Conservation (phyloP, 2,888 invertebrate species). For the Chymomyza caudatula region DNA sequence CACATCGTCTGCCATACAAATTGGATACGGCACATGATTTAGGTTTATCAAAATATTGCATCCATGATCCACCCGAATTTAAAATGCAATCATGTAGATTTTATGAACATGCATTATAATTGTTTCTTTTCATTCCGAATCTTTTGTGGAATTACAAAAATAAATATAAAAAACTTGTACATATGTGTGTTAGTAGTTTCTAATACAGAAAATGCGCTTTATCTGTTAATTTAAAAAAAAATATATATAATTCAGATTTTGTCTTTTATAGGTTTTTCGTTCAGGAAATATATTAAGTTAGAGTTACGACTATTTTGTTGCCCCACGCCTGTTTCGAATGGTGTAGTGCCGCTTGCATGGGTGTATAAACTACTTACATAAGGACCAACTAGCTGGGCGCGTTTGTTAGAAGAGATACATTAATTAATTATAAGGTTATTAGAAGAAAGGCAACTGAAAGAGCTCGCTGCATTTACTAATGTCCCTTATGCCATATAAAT, state of each 20-base stretch:
- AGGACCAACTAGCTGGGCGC: not conserved
- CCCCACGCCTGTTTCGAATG: not conserved
- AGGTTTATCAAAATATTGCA: not conserved
- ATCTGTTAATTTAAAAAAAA: conserved; percentile 13
- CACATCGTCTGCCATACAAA: no score
- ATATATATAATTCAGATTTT: conserved; percentile 19
- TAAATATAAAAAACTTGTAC: conserved; percentile 70
- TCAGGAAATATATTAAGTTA: not conserved
- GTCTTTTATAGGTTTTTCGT: conserved; percentile 5
- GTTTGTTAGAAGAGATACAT: not conserved
- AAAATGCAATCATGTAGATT: not conserved
- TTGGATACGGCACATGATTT: no score
- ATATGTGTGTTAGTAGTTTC: conserved; percentile 61
- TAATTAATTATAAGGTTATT: not conserved
- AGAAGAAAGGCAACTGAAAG: conserved; percentile 30
- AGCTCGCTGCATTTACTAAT: conserved; percentile 6
- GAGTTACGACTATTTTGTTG: not conserved
- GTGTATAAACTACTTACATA: not conserved
- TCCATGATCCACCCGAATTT: not conserved
- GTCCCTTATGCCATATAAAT: not conserved
- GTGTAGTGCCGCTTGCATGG: not conserved
- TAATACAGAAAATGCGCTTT: conserved; percentile 68
- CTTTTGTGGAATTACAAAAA: conserved; percentile 63
- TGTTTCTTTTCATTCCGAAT: conserved; percentile 38
- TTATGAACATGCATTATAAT: conserved; percentile 63